These are phyloP conservation scores for Rhagonycha fulva DNA, from an alignment of 2,888 invertebrate species.

Conservation along the genomic window DNA sequence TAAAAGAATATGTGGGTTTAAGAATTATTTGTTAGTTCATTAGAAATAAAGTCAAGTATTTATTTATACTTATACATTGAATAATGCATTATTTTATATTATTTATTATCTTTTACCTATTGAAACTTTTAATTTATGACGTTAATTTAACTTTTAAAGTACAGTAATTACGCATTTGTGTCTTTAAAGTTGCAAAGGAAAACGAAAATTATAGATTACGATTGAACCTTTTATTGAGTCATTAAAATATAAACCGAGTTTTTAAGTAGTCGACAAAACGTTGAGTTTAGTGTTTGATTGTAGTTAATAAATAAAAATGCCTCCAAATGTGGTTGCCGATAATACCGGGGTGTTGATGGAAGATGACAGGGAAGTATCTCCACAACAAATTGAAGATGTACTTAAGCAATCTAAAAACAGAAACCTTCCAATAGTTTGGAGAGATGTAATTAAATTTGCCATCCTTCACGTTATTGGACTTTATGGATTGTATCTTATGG, in stretches of 20 bases:
- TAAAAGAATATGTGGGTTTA: too few relatives aligned
- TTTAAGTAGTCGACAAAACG: neutral
- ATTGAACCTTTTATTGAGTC: neutral
- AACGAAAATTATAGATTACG: neutral
- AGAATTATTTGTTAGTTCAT: too few relatives aligned
- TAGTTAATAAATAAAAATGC: conserved; percentile 39
- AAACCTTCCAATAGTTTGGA: conserved; percentile 71
- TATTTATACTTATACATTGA: too few relatives aligned
- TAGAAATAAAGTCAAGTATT: too few relatives aligned
- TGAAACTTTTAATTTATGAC: too few relatives aligned
- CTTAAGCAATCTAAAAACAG: neutral
- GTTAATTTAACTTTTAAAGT: too few relatives aligned
- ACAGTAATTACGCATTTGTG: neutral
- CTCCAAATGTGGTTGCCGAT: conserved; percentile 46
- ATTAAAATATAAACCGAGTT: neutral
- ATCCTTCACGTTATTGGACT: conserved; percentile 77
- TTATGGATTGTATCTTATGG: conserved; percentile 74
- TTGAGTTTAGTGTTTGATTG: neutral
- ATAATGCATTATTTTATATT: too few relatives aligned
- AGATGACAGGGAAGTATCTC: conserved; percentile 60
- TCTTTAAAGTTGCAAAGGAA: neutral
- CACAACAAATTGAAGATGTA: conserved; percentile 47
- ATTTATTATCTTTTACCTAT: too few relatives aligned
- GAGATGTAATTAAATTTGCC: conserved; percentile 76
- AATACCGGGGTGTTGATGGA: conserved; percentile 67